phyloP scores from a whole-genome alignment of 2,888 invertebrate species.

The Idaea straminata region DNA sequence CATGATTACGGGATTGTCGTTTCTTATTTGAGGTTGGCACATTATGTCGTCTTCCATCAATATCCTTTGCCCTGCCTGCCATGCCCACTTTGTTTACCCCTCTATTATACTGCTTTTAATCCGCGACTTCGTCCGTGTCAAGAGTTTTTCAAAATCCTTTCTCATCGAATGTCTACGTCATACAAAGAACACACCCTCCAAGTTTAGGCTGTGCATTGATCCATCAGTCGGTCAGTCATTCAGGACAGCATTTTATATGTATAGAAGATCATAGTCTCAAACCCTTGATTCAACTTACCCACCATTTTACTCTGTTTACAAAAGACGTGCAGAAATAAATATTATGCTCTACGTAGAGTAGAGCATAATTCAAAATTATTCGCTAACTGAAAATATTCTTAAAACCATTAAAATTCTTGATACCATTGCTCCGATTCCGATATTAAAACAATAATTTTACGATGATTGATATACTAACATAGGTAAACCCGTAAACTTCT shows the following conservation, averaged over 20 bases:
- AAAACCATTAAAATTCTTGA: slow-evolving; percentile 35
- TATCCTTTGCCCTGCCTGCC: not conserved
- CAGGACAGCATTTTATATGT: too few species aligned
- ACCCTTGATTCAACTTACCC: not conserved
- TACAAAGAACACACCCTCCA: too few species aligned
- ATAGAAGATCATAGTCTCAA: too few species aligned
- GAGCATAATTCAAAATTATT: not conserved
- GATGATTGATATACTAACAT: slow-evolving; percentile 62
- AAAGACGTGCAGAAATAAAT: not conserved
- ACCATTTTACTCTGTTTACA: not conserved
- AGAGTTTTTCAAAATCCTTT: too few species aligned
- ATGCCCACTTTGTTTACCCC: not conserved
- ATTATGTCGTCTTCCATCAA: not conserved
- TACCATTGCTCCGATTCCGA: slow-evolving; percentile 29
- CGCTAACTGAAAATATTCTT: slow-evolving; percentile 5
- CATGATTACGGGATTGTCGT: not conserved
- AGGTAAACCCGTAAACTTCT: slow-evolving; percentile 56
- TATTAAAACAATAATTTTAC: slow-evolving; percentile 46
- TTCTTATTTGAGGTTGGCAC: not conserved
- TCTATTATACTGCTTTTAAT: not conserved
- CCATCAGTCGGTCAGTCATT: too few species aligned
- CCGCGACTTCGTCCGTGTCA: too few species aligned
- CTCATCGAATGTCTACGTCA: too few species aligned
- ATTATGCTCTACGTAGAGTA: not conserved
- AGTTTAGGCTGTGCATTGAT: too few species aligned